These are phyloP conservation scores for Lepeophtheirus nordmannii DNA, from an alignment of 2,888 invertebrate species.

Conservation along the genomic window DNA sequence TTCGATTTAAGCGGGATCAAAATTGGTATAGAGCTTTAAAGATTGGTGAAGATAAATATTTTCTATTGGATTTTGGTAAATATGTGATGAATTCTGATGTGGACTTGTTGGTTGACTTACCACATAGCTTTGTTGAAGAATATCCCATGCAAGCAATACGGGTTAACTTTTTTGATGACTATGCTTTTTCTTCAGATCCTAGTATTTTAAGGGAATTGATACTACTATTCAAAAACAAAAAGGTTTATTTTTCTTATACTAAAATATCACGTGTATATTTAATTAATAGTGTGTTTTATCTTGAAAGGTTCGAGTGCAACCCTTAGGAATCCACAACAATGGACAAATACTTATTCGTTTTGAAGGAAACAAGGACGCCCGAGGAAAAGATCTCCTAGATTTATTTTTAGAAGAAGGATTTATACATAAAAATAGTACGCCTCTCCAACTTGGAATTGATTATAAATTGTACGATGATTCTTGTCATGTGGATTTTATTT, in stretches of 20 bases:
- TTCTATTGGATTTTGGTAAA: neutral
- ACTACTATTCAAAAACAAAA: neutral
- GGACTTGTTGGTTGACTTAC: neutral
- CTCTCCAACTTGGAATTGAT: neutral
- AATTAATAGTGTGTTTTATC: neutral
- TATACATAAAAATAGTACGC: neutral
- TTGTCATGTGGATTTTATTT: neutral
- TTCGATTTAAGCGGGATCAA: neutral
- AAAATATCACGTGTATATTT: neutral
- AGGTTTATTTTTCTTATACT: neutral
- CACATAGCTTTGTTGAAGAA: neutral
- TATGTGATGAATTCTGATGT: neutral
- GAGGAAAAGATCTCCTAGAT: neutral
- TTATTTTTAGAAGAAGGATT: neutral
- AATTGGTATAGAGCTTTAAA: slow-evolving; percentile 1
- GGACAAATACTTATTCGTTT: neutral
- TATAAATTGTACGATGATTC: slow-evolving; percentile 1
- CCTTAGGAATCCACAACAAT: neutral
- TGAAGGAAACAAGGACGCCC: neutral
- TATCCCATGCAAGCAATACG: neutral
- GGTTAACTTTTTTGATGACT: neutral
- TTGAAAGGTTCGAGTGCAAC: neutral
- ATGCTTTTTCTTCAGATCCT: neutral
- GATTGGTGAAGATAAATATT: neutral
- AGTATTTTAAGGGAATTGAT: neutral